Base-by-base conservation (phyloP, 2,113 vertebrate species). In the Proterorhinus semilunaris region DNA sequence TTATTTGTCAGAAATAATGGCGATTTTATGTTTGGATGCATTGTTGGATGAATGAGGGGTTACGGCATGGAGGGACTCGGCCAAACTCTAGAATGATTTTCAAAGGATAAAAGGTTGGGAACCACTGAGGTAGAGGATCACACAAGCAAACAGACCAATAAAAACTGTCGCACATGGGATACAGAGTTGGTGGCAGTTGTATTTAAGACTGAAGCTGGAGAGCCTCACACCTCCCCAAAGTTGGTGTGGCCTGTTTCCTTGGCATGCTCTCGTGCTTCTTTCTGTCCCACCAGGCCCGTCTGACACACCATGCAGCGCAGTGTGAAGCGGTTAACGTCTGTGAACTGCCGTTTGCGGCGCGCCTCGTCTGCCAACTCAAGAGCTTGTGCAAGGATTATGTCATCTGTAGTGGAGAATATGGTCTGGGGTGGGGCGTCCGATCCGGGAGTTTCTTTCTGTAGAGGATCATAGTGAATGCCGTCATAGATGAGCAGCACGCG, bases 301-400 rank as follows among this genome's bases (percentile, higher is more conserved):
- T 99, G 96, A 85, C 98, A 99, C 78, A 97, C 93, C 95, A 98
- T 95, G 86, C 98, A 99, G 84, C 97, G 94, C 86, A 99, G 85
- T 0, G 95, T 88, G 21, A 99, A 99, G 77, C 87, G 95, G 66
- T 97, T 96, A 61, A 99, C 93, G 10, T 99, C 98, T 0, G 98
- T 99, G 80, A 95, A 99, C 87, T 97, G 97, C 69, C 97, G 93
- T 90, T 95, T 96, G 78, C 93, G 90, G 48, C 95, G 92, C 0
- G 98, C 97, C 80, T 98, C 96, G 0, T 98, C 97, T 0, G 97
- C 98, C 86, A 99, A 83, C 90, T 99, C 97, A 69, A 98, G 89
- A 0, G 98, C 96, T 83, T 95, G 94, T 0, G 96, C 96, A 46
- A 99, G 93, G 50, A 98, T 95, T 8, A 97, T 57, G 42, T 99